Evolutionary conservation across 2,797 vertebrate genomes (phyloP).

Genomic region (Gymnoscopelus braueri): DNA sequence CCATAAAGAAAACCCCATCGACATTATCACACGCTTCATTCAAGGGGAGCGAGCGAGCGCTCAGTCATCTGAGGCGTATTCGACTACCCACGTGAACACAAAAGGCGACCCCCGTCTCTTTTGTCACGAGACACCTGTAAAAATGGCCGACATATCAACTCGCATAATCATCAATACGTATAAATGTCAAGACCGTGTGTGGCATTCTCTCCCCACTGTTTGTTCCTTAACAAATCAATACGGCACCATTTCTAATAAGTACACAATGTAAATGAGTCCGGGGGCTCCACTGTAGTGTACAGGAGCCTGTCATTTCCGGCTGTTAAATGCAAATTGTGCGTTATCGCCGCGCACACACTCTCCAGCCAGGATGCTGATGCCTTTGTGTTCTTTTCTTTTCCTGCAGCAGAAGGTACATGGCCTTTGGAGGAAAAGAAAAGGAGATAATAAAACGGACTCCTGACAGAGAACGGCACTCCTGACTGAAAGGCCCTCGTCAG

Average conservation of each 20-base stretch:
- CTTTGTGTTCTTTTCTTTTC: conserved; percentile 60
- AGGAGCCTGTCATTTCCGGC: conserved; percentile 66
- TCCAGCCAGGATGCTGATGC: conserved; percentile 64
- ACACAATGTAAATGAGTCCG: conserved; percentile 72
- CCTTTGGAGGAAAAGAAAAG: conserved; percentile 39
- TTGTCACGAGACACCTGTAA: conserved; percentile 70
- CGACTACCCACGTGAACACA: conserved; percentile 37
- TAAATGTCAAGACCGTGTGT: conserved; percentile 66
- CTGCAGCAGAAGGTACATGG: conserved; percentile 56
- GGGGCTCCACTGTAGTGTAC: conserved; percentile 54
- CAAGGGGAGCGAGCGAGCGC: conserved; percentile 1
- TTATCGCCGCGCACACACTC: conserved; percentile 71
- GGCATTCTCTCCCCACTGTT: conserved; percentile 51
- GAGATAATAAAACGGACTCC: conserved; percentile 58
- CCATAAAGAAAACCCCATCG: conserved; percentile 19
- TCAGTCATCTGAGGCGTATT: conserved; percentile 15
- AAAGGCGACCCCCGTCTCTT: conserved; percentile 56
- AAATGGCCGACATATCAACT: conserved; percentile 47
- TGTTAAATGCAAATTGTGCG: conserved; percentile 78
- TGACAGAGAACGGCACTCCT: conserved; percentile 70
- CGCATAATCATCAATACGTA: conserved; percentile 52
- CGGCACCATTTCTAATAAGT: conserved; percentile 68
- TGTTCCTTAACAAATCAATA: conserved; percentile 69
- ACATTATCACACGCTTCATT: conserved; percentile 30
- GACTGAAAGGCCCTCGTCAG: conserved; percentile 77